phyloP scores from a whole-genome alignment of 2,113 vertebrate species.

The Peromyscus californicus region DNA sequence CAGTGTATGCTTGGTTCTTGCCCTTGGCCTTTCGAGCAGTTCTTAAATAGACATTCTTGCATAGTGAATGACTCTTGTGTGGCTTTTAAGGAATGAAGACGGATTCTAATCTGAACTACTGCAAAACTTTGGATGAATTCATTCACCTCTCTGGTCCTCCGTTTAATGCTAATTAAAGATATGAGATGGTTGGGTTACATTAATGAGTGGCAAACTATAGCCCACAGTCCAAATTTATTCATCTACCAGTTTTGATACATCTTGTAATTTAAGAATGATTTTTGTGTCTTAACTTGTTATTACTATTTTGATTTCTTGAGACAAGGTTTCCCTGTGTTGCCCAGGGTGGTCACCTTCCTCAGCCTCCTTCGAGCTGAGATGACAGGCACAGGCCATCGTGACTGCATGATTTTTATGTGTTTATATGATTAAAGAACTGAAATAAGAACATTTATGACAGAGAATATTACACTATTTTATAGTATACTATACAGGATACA shows the following conservation, averaged over 20 bases:
- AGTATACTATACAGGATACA: not conserved
- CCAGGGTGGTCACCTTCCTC: not conserved
- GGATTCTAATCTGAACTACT: conserved; percentile 17
- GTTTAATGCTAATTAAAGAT: conserved; percentile 20
- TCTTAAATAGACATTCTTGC: not conserved
- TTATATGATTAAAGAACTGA: conserved; percentile 31
- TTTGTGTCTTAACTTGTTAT: not conserved
- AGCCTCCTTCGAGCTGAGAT: not conserved
- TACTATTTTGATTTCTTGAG: not conserved
- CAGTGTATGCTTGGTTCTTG: not conserved
- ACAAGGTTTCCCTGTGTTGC: not conserved
- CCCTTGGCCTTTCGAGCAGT: not conserved
- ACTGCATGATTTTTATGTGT: not conserved
- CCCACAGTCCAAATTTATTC: not conserved
- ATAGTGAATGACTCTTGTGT: not conserved
- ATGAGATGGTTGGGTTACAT: not conserved
- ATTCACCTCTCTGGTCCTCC: conserved; percentile 51
- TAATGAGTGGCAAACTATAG: not conserved
- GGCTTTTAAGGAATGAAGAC: not conserved
- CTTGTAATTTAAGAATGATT: conserved; percentile 1
- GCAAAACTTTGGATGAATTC: not conserved
- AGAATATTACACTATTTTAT: not conserved
- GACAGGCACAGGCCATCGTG: not conserved
- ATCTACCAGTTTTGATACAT: not conserved
- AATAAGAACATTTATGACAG: not conserved